Conservation (phyloP, 2,888 invertebrate genomes). For the Nasonovia ribisnigri region DNA sequence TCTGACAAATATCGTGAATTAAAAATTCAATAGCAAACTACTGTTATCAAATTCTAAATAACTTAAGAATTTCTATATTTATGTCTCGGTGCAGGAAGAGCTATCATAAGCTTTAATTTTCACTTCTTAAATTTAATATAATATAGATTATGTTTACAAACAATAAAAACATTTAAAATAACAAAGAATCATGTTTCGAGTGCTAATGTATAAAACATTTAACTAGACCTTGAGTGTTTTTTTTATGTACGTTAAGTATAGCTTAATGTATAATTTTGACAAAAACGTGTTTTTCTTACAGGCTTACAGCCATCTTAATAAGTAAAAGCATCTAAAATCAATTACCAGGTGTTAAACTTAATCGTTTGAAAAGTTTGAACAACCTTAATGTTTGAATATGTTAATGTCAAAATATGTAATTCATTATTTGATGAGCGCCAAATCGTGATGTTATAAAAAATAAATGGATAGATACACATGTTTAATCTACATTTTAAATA, state of each 20-base stretch:
- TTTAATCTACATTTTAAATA: not conserved
- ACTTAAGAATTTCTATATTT: not conserved
- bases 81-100: not conserved
- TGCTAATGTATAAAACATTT: not conserved
- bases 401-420: not conserved
- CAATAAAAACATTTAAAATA: not conserved
- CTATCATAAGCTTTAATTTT: not conserved
- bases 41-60: not conserved
- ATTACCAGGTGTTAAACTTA: not conserved
- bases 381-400: not conserved
- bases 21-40: not conserved
- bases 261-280: not conserved
- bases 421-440: not conserved
- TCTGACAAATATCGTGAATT: not conserved
- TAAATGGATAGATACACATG: not conserved
- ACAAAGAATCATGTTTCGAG: not conserved
- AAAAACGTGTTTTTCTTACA: not conserved
- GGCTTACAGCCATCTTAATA: not conserved
- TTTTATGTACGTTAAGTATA: not conserved
- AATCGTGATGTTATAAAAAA: not conserved
- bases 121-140: not conserved
- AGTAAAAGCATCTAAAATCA: constrained; percentile 28
- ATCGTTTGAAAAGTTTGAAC: not conserved
- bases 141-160: not conserved
- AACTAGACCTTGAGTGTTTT: not conserved